Conservation (phyloP, 2,888 invertebrate genomes). For the Trachelus troglodyta region DNA sequence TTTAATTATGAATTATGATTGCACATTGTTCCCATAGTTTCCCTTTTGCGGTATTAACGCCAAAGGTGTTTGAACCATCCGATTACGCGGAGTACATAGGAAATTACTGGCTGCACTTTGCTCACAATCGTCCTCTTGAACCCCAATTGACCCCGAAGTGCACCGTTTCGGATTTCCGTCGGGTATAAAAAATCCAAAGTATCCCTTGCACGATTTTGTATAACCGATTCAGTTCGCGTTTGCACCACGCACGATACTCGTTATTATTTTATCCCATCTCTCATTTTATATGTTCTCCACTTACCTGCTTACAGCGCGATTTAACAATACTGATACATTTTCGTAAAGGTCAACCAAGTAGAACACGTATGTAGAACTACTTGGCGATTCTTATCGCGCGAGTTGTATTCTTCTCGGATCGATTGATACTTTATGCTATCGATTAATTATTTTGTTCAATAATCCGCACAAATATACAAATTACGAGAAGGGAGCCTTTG, state of each 20-base stretch:
- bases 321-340: slow-evolving; percentile 20
- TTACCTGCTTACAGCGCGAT: slow-evolving; percentile 13
- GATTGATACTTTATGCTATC: background rate
- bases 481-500: background rate
- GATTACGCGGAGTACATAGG: background rate
- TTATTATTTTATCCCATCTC: background rate
- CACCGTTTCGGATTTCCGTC: background rate
- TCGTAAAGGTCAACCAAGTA: slow-evolving; percentile 7
- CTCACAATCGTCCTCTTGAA: background rate
- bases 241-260: background rate
- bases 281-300: slow-evolving; percentile 8
- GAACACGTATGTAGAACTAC: background rate
- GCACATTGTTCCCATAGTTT: slow-evolving; percentile 51
- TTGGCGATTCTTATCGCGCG: slow-evolving; percentile 4
- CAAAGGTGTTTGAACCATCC: slow-evolving; percentile 4
- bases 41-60: slow-evolving; percentile 44
- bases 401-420: background rate
- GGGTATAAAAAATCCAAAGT: background rate
- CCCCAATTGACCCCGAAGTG: background rate
- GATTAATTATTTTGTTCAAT: background rate
- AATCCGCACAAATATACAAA: background rate
- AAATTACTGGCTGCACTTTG: background rate
- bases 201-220: background rate
- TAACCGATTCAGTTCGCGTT: background rate
- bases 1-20: slow-evolving; percentile 55